Base-by-base conservation (phyloP, 2,797 vertebrate genomes). In the Tokudaia tokunoshimensis region DNA sequence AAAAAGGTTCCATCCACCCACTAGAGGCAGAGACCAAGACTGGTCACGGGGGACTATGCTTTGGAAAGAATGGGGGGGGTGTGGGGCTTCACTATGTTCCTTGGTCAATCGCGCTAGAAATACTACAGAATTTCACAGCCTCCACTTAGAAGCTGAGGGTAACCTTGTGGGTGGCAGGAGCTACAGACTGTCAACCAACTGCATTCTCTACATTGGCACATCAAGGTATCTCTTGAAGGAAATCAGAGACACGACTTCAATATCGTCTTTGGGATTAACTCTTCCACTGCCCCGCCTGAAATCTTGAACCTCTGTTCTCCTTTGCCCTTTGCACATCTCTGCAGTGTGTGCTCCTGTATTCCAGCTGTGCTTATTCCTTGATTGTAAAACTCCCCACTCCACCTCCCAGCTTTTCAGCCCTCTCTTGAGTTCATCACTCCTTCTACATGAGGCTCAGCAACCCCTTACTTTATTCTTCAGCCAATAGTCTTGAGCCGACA, bases 391-490 rank as follows among this genome's bases (percentile, higher is more conserved):
- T 4, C 24, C 92, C 7, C 4, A 50, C 31, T 85, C 7, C 2
- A 34, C 6, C 47, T 91, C 31, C 83, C 67, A 72, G 76, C 29
- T 59, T 94, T 93, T 88, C 29, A 80, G 47, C 37, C 34, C 8
- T 72, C 29, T 92, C 84, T 84, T 82, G n/a, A 75, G 37, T 86
- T 87, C 82, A 80, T 9, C 92, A 37, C 65, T 89, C 84, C n/a
- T 67, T 89, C 81, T 34, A 92, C 15, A 55, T 34, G 74, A 92
- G 47, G 79, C n/a, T 34, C 11, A 8, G 74, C 61, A 72, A 9
- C 31, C 20, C 7, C 50, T 57, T 24, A 50, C 59, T 50, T 74
- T 10, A 26, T 83, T 86, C 72, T 74, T n/a, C 12, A 61, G 52
- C 2, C 13, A 91, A 26, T 44, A 63, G 91, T 57, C 19, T 83